These are phyloP conservation scores for Merops nubicus DNA, from an alignment of 2,113 vertebrate genomes.

Conservation along the genomic window DNA sequence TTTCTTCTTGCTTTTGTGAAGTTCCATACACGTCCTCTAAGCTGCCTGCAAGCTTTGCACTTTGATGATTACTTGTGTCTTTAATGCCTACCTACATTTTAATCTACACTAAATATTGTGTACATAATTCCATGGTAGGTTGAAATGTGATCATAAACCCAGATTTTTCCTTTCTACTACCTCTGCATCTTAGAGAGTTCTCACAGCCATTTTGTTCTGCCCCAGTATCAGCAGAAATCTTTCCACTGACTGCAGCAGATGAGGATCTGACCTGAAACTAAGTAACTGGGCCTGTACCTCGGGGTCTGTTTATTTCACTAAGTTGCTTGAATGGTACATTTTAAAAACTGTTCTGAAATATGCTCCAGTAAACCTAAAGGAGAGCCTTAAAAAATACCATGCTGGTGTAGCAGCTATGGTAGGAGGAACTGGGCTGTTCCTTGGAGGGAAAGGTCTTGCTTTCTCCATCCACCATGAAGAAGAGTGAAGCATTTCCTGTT, in stretches of 20 bases:
- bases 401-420: not conserved
- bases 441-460: not conserved
- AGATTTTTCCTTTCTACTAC: not conserved
- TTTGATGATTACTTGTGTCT: not conserved
- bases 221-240: not conserved
- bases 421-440: not conserved
- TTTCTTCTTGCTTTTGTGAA: not conserved
- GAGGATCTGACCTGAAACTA: not conserved
- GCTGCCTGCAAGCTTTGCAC: not conserved
- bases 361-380: not conserved
- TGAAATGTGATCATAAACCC: not conserved
- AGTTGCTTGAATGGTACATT: not conserved
- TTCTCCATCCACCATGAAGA: not conserved
- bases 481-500: not conserved
- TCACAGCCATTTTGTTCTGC: not conserved
- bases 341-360: not conserved
- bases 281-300: not conserved
- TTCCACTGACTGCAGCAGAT: not conserved
- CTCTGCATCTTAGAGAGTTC: not conserved
- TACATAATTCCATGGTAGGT: not conserved
- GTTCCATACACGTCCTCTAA: not conserved
- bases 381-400: not conserved
- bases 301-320: not conserved
- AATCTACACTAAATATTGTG: not conserved
- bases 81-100: not conserved